Base-by-base conservation (phyloP, 2,888 invertebrate genomes). In the Polylopha cassiicola region DNA sequence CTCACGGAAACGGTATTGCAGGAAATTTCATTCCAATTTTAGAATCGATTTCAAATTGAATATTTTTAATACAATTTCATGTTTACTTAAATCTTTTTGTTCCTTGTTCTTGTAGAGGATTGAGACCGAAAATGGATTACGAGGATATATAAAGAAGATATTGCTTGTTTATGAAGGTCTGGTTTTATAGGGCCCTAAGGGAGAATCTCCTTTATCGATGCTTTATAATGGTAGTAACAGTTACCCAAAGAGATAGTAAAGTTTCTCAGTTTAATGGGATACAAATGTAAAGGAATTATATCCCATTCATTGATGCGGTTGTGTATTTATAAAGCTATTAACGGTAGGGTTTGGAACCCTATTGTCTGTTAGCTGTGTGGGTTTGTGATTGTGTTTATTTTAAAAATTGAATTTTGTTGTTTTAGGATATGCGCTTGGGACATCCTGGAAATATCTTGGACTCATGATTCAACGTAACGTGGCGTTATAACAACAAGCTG, bases 121-220 rank as follows among this genome's bases (percentile, higher is more conserved):
- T 63, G 65, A 61, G 58, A 66, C 55, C 63, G 58, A 65, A 65
- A 71, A 65, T 65, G 65, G 72, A 71, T 74, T 72, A 71, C 64
- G 58, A 55, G 63, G 56, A 58, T 66, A 60, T 70, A 74, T 76
- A 77, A 77, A 78, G 65, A 44, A 52, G 65, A 73, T 77, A 77
- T 74, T 71, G 67, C 74, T 77, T 79, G 76, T 80, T 81, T 80
- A 81, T 76, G 72, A 67, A 73, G 77, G 77, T 71, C 68, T 70
- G 64, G 51, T 73, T 78, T 78, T 74, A 77, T 74, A 61, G 70
- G 56, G 53, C 60, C 65, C 55, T 65, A 63, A 73, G 67, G 65
- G 65, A 67, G 61, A 65, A 64, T 66, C 59, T 64, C 61, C 64
- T 75, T 77, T 76, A 75, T 73, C 66, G 71, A 64, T 65, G 62